Percentiles rank a stretch among this genome's conserved stretches.
Evolutionary conservation across 2,888 invertebrate genomes (phyloP).

Genomic region (Mactromeris polynyma): DNA sequence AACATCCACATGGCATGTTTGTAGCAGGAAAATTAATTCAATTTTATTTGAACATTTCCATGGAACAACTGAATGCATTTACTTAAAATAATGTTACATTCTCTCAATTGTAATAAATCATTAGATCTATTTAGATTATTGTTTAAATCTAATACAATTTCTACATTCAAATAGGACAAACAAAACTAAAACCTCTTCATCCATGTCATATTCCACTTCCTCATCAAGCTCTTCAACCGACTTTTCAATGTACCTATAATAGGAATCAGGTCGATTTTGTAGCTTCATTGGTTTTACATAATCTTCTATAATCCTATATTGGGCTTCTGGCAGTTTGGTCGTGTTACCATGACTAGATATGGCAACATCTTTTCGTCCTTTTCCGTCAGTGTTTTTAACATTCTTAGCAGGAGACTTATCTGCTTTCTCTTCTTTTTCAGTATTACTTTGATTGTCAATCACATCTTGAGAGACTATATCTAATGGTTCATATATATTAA

Average conservation of each 20-base stretch:
- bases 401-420: conserved; percentile 79
- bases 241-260: conserved; percentile 96
- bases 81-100: not conserved
- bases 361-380: conserved; percentile 77
- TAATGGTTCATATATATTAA: conserved; percentile 88
- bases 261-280: conserved; percentile 94
- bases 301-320: conserved; percentile 91
- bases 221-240: conserved; percentile 97
- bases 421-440: conserved; percentile 85
- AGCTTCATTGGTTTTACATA: conserved; percentile 93
- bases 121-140: not conserved
- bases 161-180: not conserved
- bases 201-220: conserved; percentile 97
- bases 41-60: too few species aligned
- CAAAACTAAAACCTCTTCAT: conserved; percentile 92
- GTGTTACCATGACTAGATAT: conserved; percentile 65
- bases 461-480: conserved; percentile 87
- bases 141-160: not conserved
- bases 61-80: not conserved
- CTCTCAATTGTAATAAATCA: not conserved
- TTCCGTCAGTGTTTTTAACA: conserved; percentile 71
- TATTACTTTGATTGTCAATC: conserved; percentile 85
- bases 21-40: not conserved
- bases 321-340: conserved; percentile 91
- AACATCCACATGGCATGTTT: not conserved